A percentile compares a stretch with the other conserved stretches of the same genome.
phyloP scores from a whole-genome alignment of 2,113 vertebrate species.

The Elaphurus davidianus region DNA sequence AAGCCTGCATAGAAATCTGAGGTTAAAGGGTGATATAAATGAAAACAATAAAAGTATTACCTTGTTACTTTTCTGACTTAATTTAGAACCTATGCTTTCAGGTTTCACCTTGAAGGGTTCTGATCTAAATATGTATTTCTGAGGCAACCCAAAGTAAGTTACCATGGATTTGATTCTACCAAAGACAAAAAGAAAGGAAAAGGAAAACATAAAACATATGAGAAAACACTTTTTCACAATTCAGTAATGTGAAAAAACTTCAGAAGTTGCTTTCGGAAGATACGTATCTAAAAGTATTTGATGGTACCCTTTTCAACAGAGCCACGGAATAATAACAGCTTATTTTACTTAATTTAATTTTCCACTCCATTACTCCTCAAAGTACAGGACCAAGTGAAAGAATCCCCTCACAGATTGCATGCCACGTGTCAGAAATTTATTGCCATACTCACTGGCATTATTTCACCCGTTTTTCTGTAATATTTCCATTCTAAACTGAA shows the following conservation, averaged over 20 bases:
- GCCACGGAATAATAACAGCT: slow-evolving; percentile 1
- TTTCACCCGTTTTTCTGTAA: not conserved
- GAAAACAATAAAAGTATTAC: slow-evolving; percentile 5
- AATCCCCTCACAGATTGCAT: not conserved
- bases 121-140: not conserved
- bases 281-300: slow-evolving; percentile 23
- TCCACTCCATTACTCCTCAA: slow-evolving; percentile 22
- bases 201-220: slow-evolving; percentile 20
- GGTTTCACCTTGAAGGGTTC: not conserved
- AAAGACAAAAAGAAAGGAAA: slow-evolving; percentile 40
- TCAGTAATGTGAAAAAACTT: slow-evolving; percentile 26
- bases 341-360: slow-evolving; percentile 54
- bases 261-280: slow-evolving; percentile 12
- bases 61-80: slow-evolving; percentile 32
- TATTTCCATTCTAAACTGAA: slow-evolving; percentile 30
- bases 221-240: slow-evolving; percentile 6
- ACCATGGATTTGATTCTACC: not conserved
- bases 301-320: slow-evolving; percentile 27
- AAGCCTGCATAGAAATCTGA: not conserved
- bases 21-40: not conserved
- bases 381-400: slow-evolving; percentile 23
- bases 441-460: not conserved
- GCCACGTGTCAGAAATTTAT: not conserved
- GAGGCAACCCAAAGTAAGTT: not conserved
- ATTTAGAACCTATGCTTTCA: slow-evolving; percentile 30